phyloP scores from a whole-genome alignment of 2,113 vertebrate genomes.

The Panthera tigris region DNA sequence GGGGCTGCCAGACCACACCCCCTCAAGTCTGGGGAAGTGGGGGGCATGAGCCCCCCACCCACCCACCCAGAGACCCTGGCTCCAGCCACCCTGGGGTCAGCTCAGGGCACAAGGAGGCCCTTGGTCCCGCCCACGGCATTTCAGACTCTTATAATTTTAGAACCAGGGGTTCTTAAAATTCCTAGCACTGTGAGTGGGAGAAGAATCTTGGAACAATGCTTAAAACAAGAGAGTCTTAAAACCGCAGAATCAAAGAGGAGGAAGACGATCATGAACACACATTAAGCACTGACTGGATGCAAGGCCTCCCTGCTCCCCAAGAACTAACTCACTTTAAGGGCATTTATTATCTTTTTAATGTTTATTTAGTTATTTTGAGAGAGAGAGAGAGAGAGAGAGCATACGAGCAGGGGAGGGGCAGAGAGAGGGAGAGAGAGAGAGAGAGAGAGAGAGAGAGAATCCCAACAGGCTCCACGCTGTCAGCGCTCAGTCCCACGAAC shows the following conservation, averaged over 20 bases:
- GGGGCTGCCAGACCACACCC: constrained; percentile 27
- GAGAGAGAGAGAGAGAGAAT: no score
- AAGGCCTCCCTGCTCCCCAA: no score
- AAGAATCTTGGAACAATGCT: constrained; percentile 60
- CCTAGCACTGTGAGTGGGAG: constrained; percentile 33
- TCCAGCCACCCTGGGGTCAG: constrained; percentile 22
- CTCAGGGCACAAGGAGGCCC: constrained; percentile 54
- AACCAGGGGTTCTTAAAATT: constrained; percentile 73
- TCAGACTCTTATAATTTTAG: constrained; percentile 75
- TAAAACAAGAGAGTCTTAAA: constrained; percentile 63
- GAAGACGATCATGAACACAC: neutral
- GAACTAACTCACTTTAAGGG: neutral
- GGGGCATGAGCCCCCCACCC: neutral
- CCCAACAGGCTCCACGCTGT: no score
- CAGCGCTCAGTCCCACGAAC: no score
- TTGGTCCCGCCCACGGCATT: neutral
- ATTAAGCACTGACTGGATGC: neutral
- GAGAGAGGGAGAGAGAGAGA: no score
- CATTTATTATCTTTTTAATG: neutral
- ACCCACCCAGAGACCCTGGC: neutral
- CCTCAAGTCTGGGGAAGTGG: no score
- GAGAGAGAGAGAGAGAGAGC: no score
- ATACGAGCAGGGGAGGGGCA: no score
- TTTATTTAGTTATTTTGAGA: no score
- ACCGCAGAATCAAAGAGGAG: neutral